These are phyloP conservation scores for Meiosimyza decipiens DNA, from an alignment of 2,888 invertebrate genomes.

Conservation along the genomic window DNA sequence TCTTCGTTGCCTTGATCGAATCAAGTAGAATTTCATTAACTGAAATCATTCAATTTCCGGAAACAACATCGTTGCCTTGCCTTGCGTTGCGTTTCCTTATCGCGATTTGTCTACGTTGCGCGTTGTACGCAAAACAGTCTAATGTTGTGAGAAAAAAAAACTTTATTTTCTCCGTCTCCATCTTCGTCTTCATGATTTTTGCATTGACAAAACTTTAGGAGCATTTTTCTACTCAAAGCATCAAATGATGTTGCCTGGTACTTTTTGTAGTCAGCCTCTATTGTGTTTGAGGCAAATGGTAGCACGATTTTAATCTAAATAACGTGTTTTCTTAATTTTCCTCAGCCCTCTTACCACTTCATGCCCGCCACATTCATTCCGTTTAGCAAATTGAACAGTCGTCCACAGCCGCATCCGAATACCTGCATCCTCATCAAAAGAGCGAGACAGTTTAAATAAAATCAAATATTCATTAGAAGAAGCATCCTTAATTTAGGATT, in stretches of 20 bases:
- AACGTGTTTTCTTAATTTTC: slow-evolving; percentile 25
- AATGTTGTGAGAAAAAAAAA: not conserved
- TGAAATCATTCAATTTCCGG: slow-evolving; percentile 58
- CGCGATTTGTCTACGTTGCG: not conserved
- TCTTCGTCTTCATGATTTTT: no score
- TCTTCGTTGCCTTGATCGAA: slow-evolving; percentile 42
- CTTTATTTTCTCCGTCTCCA: no score
- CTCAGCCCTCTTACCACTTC: not conserved
- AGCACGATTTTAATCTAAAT: slow-evolving; percentile 23
- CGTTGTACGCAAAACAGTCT: slow-evolving; percentile 9
- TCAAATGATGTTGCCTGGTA: no score
- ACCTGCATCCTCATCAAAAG: no score
- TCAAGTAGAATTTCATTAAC: slow-evolving; percentile 53
- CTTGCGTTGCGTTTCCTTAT: no score
- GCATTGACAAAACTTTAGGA: not conserved
- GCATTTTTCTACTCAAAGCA: not conserved
- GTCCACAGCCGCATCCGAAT: no score
- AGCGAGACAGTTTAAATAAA: slow-evolving; percentile 23
- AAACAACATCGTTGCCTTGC: not conserved
- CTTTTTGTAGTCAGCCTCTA: no score
- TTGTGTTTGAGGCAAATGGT: not conserved
- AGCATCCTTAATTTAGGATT: slow-evolving; percentile 3
- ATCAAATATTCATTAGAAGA: slow-evolving; percentile 25
- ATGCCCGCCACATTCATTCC: not conserved
- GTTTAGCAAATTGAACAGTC: no score